A percentile compares a stretch with the other conserved stretches of the same genome.
Evolutionary conservation across 2,888 invertebrate species (phyloP).

Genomic region (Lymantria dispar): DNA sequence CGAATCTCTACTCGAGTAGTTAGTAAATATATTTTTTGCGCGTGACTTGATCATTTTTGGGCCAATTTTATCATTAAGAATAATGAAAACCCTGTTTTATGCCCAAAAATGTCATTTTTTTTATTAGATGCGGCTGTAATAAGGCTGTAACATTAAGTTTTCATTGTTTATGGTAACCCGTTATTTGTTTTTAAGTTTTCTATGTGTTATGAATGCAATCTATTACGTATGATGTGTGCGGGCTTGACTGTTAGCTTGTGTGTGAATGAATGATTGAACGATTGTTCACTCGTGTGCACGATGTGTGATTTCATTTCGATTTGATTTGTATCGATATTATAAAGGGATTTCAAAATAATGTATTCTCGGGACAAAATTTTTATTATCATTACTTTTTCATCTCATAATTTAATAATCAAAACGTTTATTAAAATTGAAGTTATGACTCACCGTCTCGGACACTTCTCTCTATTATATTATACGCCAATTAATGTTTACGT

Average conservation of each 20-base stretch:
- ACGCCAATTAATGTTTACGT: no score
- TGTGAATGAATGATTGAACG: conserved; percentile 28
- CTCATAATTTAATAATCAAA: no score
- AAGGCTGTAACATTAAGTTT: conserved; percentile 58
- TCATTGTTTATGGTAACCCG: conserved; percentile 55
- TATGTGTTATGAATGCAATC: conserved; percentile 43
- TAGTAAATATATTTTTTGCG: conserved; percentile 14
- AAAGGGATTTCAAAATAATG: background rate
- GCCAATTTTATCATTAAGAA: conserved; percentile 26
- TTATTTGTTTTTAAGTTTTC: conserved; percentile 49
- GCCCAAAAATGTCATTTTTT: conserved; percentile 18
- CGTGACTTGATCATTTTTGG: conserved; percentile 20
- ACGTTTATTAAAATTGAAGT: no score
- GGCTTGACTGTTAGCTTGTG: conserved; percentile 42
- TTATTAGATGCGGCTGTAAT: conserved; percentile 28
- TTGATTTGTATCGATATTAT: conserved; percentile 56
- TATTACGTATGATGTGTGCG: conserved; percentile 45
- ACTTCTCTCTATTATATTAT: no score
- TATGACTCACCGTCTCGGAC: no score
- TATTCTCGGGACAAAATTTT: background rate
- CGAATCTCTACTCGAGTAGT: conserved; percentile 38
- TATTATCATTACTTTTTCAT: no score
- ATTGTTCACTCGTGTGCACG: conserved; percentile 25
- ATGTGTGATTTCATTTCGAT: conserved; percentile 40
- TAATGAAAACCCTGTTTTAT: conserved; percentile 4